Evolutionary conservation across 1,140 invertebrate genomes (phyloP), one percentile per base, ranked within the genome.

Genomic region (Caenorhabditis brenneri): DNA sequence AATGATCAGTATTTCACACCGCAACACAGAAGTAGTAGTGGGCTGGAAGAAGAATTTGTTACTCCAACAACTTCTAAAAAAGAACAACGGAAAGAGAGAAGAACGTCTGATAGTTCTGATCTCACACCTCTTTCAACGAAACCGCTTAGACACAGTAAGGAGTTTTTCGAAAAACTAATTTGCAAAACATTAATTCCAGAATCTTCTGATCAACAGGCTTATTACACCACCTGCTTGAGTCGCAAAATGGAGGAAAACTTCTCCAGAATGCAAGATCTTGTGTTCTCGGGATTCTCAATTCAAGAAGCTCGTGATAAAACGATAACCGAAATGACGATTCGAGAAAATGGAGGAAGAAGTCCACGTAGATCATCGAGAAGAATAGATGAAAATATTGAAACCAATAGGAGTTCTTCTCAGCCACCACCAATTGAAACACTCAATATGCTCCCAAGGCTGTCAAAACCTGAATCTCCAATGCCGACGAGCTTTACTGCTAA

Each of bases 241-340:
- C 65, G 65, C 10, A 74, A 74, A 42, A 74, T 74, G 36, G 65
- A 74, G 12, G 65, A 74, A 22, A 74, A 74, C 36, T 74, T 74
- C 24, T 24, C 36, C 22, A 74, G 24, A 74, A 74, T 74, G 65
- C 4, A 74, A 24, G 10, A 74, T 12, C 22, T 74, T 4, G 36
- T 74, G 3, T 4, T 74, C 36, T 42, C 36, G 3, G 65, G 65
- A 9, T n/a, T 27, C 9, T 42, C 65, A 24, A 9, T 42, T 7
- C 36, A 74, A 42, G 65, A 74, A 74, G 65, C 65, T 12, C 65
- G 65, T 15, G 5, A 74, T 10, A 16, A 74, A n/a, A n/a, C n/a
- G n/a, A n/a, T n/a, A 10, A n/a, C 42, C 33, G 19, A 16, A 6
- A n/a, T 42, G 10, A 42, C 36, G 3, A 16, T 16, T 33, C 0